A percentile compares a stretch with the other conserved stretches of the same genome.
Conservation (phyloP, 2,888 invertebrate genomes). For the Lasiommata megera region DNA sequence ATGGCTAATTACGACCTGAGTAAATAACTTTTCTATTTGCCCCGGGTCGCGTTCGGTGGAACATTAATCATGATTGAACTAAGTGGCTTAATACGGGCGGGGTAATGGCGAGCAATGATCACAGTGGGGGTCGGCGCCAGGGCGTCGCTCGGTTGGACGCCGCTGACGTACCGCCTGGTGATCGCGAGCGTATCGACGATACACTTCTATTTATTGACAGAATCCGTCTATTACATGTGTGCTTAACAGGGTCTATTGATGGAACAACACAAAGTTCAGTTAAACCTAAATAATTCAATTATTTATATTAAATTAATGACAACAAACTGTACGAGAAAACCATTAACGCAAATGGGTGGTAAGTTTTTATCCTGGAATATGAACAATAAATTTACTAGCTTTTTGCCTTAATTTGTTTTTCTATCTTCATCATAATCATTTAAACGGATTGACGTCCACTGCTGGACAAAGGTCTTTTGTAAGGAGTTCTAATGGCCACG, state of each 20-base stretch:
- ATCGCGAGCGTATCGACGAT: slow-evolving; percentile 4
- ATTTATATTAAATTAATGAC: too few species aligned
- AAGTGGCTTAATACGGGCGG: slow-evolving; percentile 81
- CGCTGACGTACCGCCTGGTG: slow-evolving; percentile 49
- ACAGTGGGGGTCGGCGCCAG: slow-evolving; percentile 73
- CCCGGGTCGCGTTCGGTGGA: slow-evolving; percentile 72
- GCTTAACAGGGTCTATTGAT: slow-evolving; percentile 7
- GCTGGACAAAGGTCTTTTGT: too few species aligned
- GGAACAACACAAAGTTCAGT: neutral
- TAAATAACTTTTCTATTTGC: slow-evolving; percentile 81
- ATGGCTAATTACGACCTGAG: slow-evolving; percentile 79
- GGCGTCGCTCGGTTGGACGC: slow-evolving; percentile 63
- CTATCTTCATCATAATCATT: too few species aligned
- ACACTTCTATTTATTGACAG: slow-evolving; percentile 13
- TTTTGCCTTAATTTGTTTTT: too few species aligned
- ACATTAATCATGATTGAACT: slow-evolving; percentile 82
- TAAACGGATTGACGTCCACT: too few species aligned
- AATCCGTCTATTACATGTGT: neutral
- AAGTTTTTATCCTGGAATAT: too few species aligned
- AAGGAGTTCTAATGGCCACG: too few species aligned
- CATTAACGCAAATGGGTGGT: too few species aligned
- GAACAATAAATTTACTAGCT: too few species aligned
- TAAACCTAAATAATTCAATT: too few species aligned
- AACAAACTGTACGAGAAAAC: too few species aligned
- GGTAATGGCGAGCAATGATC: slow-evolving; percentile 79